phyloP scores from a whole-genome alignment of 2,888 invertebrate genomes.

The Trachelus stipa region DNA sequence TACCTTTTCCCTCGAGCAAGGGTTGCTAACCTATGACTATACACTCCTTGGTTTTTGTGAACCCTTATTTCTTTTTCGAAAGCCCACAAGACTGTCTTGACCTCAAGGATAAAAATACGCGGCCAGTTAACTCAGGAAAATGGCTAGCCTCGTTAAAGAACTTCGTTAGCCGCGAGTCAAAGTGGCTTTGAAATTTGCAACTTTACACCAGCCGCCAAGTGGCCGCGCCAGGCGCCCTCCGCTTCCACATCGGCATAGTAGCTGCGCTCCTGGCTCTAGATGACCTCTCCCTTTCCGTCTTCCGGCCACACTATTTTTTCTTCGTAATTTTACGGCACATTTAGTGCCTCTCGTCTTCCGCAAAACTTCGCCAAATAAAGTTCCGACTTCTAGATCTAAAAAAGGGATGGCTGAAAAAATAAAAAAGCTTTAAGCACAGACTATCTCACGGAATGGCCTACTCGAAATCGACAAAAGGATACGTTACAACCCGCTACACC shows the following conservation, averaged over 20 bases:
- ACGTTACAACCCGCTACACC: not conserved
- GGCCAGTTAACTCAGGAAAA: slow-evolving; percentile 55
- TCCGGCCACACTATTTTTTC: slow-evolving; percentile 2
- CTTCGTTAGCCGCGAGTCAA: slow-evolving; percentile 54
- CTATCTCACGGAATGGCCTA: not conserved
- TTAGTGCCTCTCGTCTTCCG: not conserved
- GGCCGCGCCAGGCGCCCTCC: slow-evolving; percentile 15
- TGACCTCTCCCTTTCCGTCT: not conserved
- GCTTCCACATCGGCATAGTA: not conserved
- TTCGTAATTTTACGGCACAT: slow-evolving; percentile 17
- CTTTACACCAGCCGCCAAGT: slow-evolving; percentile 56
- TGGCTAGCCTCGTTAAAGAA: slow-evolving; percentile 60
- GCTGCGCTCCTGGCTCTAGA: not conserved
- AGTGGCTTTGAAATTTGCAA: slow-evolving; percentile 61
- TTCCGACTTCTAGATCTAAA: not conserved
- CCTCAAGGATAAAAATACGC: not conserved
- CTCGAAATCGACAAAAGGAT: not conserved
- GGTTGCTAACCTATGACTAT: not conserved
- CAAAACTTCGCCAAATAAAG: not conserved
- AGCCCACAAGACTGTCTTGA: not conserved
- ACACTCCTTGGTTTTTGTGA: not conserved
- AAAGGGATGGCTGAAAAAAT: not conserved
- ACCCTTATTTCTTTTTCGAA: not conserved
- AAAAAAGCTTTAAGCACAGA: not conserved
- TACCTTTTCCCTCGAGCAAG: not conserved